A percentile compares a stretch with the other conserved stretches of the same genome.
Evolutionary conservation across 2,797 vertebrate species (phyloP).

Genomic region (Pelodytes ibericus): DNA sequence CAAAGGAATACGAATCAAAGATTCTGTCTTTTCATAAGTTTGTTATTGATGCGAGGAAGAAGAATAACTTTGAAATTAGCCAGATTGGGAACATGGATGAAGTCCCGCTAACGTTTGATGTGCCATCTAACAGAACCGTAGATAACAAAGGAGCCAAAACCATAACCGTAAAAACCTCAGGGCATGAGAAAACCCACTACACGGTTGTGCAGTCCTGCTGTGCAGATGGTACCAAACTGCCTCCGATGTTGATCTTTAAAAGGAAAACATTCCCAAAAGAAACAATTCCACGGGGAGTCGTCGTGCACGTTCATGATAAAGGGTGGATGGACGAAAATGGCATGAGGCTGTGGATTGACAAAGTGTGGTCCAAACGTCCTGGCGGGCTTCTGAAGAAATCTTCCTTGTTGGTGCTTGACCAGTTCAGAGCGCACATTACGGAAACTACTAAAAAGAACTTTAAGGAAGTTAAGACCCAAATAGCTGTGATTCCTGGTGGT

Average conservation of each 20-base stretch:
- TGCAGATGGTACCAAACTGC: not conserved
- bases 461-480: not conserved
- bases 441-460: not conserved
- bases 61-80: slow-evolving; percentile 6
- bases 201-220: slow-evolving; percentile 3
- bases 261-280: slow-evolving; percentile 1
- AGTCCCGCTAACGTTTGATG: slow-evolving; percentile 29
- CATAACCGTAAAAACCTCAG: not conserved
- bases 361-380: slow-evolving; percentile 4
- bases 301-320: slow-evolving; percentile 4
- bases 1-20: slow-evolving; percentile 4
- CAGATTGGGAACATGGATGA: slow-evolving; percentile 23
- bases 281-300: not conserved
- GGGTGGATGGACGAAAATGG: not conserved
- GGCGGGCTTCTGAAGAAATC: slow-evolving; percentile 5
- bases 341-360: not conserved
- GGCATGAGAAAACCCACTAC: not conserved
- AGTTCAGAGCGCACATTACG: slow-evolving; percentile 18
- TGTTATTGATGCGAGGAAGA: slow-evolving; percentile 1
- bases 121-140: slow-evolving; percentile 20
- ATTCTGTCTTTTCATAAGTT: slow-evolving; percentile 11
- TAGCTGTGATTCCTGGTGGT: slow-evolving; percentile 8
- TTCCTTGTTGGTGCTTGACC: slow-evolving; percentile 12
- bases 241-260: slow-evolving; percentile 8
- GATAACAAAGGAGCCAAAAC: slow-evolving; percentile 18